These are phyloP conservation scores for Oscheius onirici DNA, from an alignment of 2,888 invertebrate genomes.

Conservation along the genomic window DNA sequence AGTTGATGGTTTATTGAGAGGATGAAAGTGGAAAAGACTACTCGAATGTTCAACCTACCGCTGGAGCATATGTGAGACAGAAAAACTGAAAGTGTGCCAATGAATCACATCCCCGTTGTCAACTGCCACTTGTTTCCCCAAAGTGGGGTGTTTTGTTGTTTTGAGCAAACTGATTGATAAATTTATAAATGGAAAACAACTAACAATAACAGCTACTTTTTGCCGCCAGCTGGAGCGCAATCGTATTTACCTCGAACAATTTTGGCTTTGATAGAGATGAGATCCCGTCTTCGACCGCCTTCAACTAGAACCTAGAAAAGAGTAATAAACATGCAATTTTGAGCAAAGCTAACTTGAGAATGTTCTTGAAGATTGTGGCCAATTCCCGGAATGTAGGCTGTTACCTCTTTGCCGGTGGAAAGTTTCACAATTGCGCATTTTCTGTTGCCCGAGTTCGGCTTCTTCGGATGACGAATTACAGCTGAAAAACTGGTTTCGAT, in stretches of 20 bases:
- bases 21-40: too few relatives aligned
- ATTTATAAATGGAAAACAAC: too few relatives aligned
- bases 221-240: conserved; percentile 80
- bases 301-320: conserved; percentile 80
- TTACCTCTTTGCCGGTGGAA: conserved; percentile 81
- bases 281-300: conserved; percentile 87
- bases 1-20: too few relatives aligned
- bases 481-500: conserved; percentile 52
- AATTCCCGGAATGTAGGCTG: conserved; percentile 92
- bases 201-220: conserved; percentile 3
- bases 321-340: background rate
- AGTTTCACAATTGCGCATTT: conserved; percentile 94
- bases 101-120: too few relatives aligned
- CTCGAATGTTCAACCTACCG: too few relatives aligned
- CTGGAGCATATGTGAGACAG: too few relatives aligned
- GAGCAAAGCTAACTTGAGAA: conserved; percentile 51
- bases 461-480: conserved; percentile 94
- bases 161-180: too few relatives aligned
- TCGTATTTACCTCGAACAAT: conserved; percentile 95
- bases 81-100: too few relatives aligned
- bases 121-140: too few relatives aligned
- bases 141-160: too few relatives aligned
- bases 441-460: conserved; percentile 98
- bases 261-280: conserved; percentile 92
- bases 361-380: conserved; percentile 86